Evolutionary conservation across 2,113 vertebrate genomes (phyloP).

Genomic region (Saccopteryx leptura): DNA sequence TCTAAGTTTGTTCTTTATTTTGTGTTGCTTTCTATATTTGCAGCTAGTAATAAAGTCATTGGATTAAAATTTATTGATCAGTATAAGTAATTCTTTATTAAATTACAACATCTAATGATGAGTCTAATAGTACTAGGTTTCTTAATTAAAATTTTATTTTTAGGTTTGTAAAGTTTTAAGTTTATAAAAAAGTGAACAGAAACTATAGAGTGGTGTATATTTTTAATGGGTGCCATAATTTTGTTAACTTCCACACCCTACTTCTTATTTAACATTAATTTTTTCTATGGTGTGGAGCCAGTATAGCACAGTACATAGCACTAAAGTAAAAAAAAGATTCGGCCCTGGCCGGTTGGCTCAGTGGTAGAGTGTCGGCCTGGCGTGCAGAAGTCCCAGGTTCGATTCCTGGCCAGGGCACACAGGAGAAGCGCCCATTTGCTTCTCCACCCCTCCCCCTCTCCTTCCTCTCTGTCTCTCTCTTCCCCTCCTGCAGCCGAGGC

Average conservation of each 20-base stretch:
- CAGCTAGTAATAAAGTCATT: background rate
- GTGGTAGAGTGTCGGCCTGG: too few species aligned
- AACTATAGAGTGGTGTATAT: background rate
- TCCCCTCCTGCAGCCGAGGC: too few species aligned
- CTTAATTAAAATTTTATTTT: background rate
- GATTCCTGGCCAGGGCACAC: too few species aligned
- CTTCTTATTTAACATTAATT: background rate
- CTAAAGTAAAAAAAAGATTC: background rate
- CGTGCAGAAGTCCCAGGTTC: too few species aligned
- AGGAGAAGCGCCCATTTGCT: too few species aligned
- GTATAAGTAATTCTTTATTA: background rate
- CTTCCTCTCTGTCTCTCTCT: too few species aligned
- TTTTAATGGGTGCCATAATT: background rate
- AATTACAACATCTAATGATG: background rate
- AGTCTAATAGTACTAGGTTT: background rate
- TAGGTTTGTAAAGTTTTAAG: background rate
- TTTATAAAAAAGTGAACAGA: background rate
- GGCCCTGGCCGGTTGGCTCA: too few species aligned
- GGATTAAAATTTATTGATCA: background rate
- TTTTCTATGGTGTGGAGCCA: background rate
- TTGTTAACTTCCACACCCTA: background rate
- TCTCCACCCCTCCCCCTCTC: too few species aligned
- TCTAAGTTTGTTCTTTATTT: conserved; percentile 15
- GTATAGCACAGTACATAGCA: background rate
- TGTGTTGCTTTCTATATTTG: background rate